Evolutionary conservation across 2,113 vertebrate genomes (phyloP), one percentile per base, ranked within the genome.

Genomic region (Hipposideros armiger): DNA sequence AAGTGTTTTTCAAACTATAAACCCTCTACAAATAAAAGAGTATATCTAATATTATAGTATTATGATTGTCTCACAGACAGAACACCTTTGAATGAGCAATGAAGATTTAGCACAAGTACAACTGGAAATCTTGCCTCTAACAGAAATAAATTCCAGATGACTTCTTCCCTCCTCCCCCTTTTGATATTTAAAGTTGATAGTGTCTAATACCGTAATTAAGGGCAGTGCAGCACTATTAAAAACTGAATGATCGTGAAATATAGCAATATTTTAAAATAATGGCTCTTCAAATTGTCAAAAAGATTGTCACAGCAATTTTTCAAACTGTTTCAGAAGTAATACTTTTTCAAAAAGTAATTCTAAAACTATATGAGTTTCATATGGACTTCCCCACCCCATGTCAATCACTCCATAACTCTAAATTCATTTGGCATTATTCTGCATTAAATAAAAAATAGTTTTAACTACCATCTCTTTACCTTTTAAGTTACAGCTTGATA

Each of bases 251-350:
- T 62, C 70, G 54, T 82, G 76, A 91, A 93, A 70, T 83, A 69
- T 15, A 92, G 58, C 30, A 72, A 52, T 81, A 52, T 90, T 83
- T 78, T 87, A 70, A 20, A 91, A 87, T 62, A 32, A 92, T 87
- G 30, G 50, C 42, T 89, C 47, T 88, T 97, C 64, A 95, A 80
- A 83, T 89, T 90, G 54, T 97, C 78, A 74, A 93, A 95, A 95
- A 45, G 52, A 56, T 74, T 84, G 88, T 94, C 40, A 81, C 13
- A 77, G 50, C 30, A 87, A 82, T 74, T 88, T 94, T 93, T 94
- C 78, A 47, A 93, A 64, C 24, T 36, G 20, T 78, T 91, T 91
- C 62, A 80, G 50, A 84, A 92, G 73, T 11, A 88, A 64, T 92
- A 36, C 7, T 60, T 94, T 96, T 95, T 69, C 30, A 77, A 74